Conservation (phyloP, 2,797 vertebrate species). For the Lagodon rhomboides region DNA sequence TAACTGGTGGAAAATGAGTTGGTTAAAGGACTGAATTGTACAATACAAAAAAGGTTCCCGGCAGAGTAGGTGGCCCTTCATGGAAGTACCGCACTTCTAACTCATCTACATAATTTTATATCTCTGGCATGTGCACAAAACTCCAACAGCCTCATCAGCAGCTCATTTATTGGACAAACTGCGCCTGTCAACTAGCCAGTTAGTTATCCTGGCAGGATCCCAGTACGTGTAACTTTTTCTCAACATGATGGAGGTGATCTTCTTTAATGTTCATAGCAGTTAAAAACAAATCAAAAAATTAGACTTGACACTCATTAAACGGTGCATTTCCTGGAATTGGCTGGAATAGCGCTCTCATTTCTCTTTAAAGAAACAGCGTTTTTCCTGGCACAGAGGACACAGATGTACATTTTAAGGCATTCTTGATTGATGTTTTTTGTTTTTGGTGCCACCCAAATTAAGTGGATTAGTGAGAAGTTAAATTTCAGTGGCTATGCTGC, state of each 20-base stretch:
- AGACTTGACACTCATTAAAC: neutral
- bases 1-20: neutral
- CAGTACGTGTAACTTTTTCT: neutral
- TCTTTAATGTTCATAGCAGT: neutral
- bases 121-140: slow-evolving; percentile 20
- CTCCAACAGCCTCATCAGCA: slow-evolving; percentile 13
- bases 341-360: neutral
- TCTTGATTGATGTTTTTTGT: neutral
- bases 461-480: neutral
- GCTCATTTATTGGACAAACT: slow-evolving; percentile 16
- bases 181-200: slow-evolving; percentile 23
- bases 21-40: neutral
- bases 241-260: neutral
- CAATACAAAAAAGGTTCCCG: neutral
- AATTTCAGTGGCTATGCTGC: neutral
- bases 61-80: neutral
- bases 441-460: neutral
- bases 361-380: neutral
- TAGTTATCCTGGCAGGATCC: slow-evolving; percentile 11
- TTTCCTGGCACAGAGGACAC: neutral
- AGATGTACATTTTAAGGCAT: no score
- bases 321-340: neutral
- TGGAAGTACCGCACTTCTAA: neutral
- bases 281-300: neutral
- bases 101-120: slow-evolving; percentile 16